A percentile compares a stretch with the other conserved stretches of the same genome.
Conservation (phyloP, 2,113 vertebrate genomes). For the Sciurus niger region DNA sequence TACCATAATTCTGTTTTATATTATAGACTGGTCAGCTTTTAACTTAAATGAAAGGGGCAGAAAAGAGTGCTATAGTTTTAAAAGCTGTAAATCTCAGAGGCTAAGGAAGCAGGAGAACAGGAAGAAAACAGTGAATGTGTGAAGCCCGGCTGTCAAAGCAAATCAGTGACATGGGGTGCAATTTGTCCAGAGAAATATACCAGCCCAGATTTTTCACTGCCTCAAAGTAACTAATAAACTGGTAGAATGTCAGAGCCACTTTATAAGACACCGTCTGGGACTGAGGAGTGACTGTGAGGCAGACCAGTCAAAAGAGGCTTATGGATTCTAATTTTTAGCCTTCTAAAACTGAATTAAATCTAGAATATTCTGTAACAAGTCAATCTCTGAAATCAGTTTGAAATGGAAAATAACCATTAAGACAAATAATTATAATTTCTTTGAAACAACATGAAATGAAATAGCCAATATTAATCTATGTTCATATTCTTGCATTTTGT, state of each 20-base stretch:
- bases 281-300: neutral
- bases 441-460: neutral
- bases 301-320: neutral
- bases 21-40: slow-evolving; percentile 74
- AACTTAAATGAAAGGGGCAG: slow-evolving; percentile 77
- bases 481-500: neutral
- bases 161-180: slow-evolving; percentile 45
- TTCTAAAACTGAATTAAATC: neutral
- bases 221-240: slow-evolving; percentile 54
- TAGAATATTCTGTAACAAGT: neutral
- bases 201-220: neutral
- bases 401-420: neutral
- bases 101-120: neutral
- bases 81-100: slow-evolving; percentile 72
- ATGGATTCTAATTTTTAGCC: neutral
- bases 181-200: slow-evolving; percentile 68
- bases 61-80: slow-evolving; percentile 71
- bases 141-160: slow-evolving; percentile 75
- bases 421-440: neutral
- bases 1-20: slow-evolving; percentile 81
- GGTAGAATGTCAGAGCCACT: neutral
- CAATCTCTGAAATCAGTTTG: neutral
- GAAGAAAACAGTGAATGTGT: slow-evolving; percentile 69
- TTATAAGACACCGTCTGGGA: neutral
- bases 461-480: neutral